Base-by-base conservation (phyloP, 2,888 invertebrate genomes). In the Drosophila villosipedis region DNA sequence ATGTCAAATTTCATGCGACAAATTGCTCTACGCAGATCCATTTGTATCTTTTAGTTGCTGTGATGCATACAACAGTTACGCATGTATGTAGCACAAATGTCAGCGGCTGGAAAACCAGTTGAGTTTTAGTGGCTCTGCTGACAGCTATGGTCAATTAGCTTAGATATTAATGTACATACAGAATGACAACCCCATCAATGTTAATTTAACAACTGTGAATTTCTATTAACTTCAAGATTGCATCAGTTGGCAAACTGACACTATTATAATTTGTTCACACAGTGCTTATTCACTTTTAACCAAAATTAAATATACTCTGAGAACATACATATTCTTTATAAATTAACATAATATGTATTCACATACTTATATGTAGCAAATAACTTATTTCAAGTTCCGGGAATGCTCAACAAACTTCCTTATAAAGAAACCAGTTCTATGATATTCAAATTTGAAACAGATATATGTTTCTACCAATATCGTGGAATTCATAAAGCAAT, bases 91-190 rank as follows among this genome's bases (percentile, higher is more conserved):
- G 16, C 63, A 61, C 66, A 70, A 79, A 78, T 78, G 78, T 73
- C 78, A 78, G 63, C 49, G 39, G 1, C 31, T 25, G n/a, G 19
- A 65, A 76, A 85, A 84, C 84, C 74, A 75, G 83, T 88, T 74
- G 72, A 63, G 57, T 54, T 66, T 76, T 59, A 66, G 49, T 52
- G 50, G 33, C 50, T 57, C 16, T 43, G 71, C 68, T 77, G 90
- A 87, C 86, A 84, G 77, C 73, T 70, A 87, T 81, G 83, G 73
- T 62, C 90, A 89, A 86, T 86, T 89, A 87, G 77, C 87, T 84
- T 63, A 71, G 66, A 71, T 89, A 50, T 78, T 61, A 75, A 74
- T 52, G 64, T 60, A 65, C 68, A 47, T 39, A 33, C 37, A 37
- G 37, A 50, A 57, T 67, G 73, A 65, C 73, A 61, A 52, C 55